A percentile compares a stretch with the other conserved stretches of the same genome.
These are phyloP conservation scores for Nasua narica DNA, from an alignment of 2,797 vertebrate genomes.

Conservation along the genomic window DNA sequence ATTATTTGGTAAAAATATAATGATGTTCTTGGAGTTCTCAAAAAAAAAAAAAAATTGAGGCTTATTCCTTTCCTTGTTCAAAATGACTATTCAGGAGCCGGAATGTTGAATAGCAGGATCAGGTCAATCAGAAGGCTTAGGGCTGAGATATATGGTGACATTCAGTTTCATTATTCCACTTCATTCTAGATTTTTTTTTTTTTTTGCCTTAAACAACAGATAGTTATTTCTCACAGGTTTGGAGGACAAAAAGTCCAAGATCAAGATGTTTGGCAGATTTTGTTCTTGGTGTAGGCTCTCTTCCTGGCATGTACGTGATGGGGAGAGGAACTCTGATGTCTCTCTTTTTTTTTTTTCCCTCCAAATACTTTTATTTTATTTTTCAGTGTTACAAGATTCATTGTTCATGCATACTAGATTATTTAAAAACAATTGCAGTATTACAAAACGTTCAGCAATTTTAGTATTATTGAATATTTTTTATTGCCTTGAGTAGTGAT, in stretches of 20 bases:
- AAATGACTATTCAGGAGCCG: background rate
- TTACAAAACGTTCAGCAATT: background rate
- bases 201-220: too few species aligned
- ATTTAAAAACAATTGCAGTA: background rate
- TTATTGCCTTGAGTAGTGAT: background rate
- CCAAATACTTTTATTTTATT: too few species aligned
- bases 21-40: background rate
- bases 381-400: too few species aligned
- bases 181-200: background rate
- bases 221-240: too few species aligned
- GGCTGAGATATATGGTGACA: background rate
- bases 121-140: background rate
- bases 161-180: background rate
- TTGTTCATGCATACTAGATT: background rate
- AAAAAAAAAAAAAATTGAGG: background rate
- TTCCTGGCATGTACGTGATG: too few species aligned
- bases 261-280: too few species aligned
- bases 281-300: too few species aligned
- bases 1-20: conserved; percentile 11
- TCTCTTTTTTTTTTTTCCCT: too few species aligned
- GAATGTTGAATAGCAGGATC: background rate
- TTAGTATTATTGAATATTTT: background rate
- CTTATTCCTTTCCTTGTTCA: background rate
- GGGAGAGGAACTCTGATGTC: too few species aligned
- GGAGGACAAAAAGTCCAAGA: too few species aligned